These are phyloP conservation scores for Malthinus flaveolus DNA, from an alignment of 2,888 invertebrate genomes.

Conservation along the genomic window DNA sequence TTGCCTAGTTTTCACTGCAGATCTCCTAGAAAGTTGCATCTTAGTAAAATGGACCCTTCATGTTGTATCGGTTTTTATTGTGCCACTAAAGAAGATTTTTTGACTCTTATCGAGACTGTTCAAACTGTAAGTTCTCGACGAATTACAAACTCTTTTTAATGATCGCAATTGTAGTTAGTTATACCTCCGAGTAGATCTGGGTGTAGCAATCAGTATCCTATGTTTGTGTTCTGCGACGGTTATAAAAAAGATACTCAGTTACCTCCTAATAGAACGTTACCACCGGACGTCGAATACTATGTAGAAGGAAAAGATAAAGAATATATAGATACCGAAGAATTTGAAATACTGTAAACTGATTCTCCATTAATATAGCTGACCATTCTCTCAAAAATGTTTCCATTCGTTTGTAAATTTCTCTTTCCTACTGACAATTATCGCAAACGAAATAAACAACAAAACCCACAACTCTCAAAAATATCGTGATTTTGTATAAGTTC, in stretches of 20 bases:
- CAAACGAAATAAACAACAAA: too few relatives aligned
- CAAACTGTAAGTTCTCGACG: conserved; percentile 58
- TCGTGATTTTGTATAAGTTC: too few relatives aligned
- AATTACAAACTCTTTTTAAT: not conserved
- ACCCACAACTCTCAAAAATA: too few relatives aligned
- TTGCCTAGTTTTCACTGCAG: conserved; percentile 82
- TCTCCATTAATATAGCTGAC: too few relatives aligned
- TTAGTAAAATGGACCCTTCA: conserved; percentile 88
- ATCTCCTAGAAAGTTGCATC: conserved; percentile 81
- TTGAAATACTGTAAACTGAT: conserved; percentile 65
- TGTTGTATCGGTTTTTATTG: conserved; percentile 92
- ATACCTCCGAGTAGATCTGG: conserved; percentile 43
- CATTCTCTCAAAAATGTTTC: too few relatives aligned
- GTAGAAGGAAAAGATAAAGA: conserved; percentile 60
- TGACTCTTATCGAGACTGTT: conserved; percentile 71
- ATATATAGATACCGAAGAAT: conserved; percentile 73
- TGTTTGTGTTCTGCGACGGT: conserved; percentile 80
- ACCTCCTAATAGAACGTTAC: conserved; percentile 41
- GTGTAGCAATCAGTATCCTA: conserved; percentile 71
- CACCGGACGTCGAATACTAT: conserved; percentile 46
- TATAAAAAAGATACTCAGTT: conserved; percentile 60
- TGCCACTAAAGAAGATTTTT: conserved; percentile 73
- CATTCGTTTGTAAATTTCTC: too few relatives aligned
- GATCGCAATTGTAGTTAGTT: conserved; percentile 36
- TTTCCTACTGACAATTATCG: too few relatives aligned